phyloP scores from a whole-genome alignment of 2,797 vertebrate genomes.

The Rhadinocentrus ornatus region DNA sequence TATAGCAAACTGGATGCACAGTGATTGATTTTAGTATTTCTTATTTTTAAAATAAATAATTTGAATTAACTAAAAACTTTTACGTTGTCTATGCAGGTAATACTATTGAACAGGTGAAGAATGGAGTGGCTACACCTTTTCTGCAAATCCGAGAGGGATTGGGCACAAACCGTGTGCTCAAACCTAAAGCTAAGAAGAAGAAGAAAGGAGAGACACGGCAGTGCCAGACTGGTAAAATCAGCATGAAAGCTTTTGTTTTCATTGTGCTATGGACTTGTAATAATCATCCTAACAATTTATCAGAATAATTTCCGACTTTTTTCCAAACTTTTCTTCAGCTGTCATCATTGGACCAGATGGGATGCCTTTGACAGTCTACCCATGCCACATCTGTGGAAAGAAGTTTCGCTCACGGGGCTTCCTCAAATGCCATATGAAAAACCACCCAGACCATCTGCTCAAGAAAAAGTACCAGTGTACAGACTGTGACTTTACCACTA shows the following conservation, averaged over 20 bases:
- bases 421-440: slow-evolving; percentile 98
- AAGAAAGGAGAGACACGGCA: slow-evolving; percentile 94
- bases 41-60: background rate
- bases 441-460: slow-evolving; percentile 91
- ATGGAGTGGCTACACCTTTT: slow-evolving; percentile 89
- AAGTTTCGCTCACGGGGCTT: slow-evolving; percentile 98
- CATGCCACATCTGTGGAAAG: slow-evolving; percentile 99
- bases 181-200: slow-evolving; percentile 95
- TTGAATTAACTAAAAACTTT: slow-evolving; percentile 1
- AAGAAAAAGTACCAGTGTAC: slow-evolving; percentile 98
- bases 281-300: background rate
- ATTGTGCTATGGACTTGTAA: background rate
- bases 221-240: slow-evolving; percentile 94
- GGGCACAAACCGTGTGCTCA: slow-evolving; percentile 90
- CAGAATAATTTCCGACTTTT: background rate
- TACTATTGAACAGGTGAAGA: slow-evolving; percentile 93
- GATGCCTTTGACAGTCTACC: slow-evolving; percentile 96
- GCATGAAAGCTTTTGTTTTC: background rate
- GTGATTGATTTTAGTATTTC: background rate
- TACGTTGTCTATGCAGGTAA: slow-evolving; percentile 84
- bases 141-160: slow-evolving; percentile 95
- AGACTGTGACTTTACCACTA: slow-evolving; percentile 99
- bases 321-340: slow-evolving; percentile 80
- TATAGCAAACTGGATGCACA: background rate
- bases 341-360: slow-evolving; percentile 99